phyloP scores from a whole-genome alignment of 1,140 invertebrate species.

The Anthonomus grandis region DNA sequence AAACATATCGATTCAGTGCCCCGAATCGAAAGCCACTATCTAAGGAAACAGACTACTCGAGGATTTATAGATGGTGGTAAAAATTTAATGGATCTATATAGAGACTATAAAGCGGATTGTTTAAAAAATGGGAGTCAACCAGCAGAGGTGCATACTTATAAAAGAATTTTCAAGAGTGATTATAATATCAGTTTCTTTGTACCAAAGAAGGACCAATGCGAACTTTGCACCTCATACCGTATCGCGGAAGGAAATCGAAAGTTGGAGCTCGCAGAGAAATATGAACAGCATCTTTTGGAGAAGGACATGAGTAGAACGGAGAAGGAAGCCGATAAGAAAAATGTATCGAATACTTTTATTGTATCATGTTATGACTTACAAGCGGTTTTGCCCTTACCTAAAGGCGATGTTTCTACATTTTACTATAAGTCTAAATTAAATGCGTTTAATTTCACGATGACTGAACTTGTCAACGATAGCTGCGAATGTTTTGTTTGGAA shows the following conservation, averaged over 20 bases:
- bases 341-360: conserved; percentile 24
- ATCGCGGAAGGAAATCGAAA: conserved; percentile 32
- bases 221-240: no score
- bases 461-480: conserved; percentile 35
- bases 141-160: conserved; percentile 6
- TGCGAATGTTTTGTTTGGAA: conserved; percentile 48
- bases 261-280: conserved; percentile 17
- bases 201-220: conserved; percentile 35
- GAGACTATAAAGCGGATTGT: conserved; percentile 35
- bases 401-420: conserved; percentile 33
- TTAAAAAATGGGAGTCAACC: no score
- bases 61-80: conserved; percentile 38
- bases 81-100: conserved; percentile 35
- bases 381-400: conserved; percentile 34
- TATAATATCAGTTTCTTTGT: conserved; percentile 18
- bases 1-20: conserved; percentile 40
- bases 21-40: conserved; percentile 32
- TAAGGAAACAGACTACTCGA: conserved; percentile 27
- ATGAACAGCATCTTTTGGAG: conserved; percentile 34
- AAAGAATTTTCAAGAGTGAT: conserved; percentile 20
- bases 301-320: conserved; percentile 32
- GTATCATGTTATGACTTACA: conserved; percentile 40
- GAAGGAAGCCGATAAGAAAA: conserved; percentile 32
- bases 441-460: conserved; percentile 41
- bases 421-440: conserved; percentile 43